Evolutionary conservation across 2,113 vertebrate species (phyloP).

Genomic region (Dicaeum eximium): DNA sequence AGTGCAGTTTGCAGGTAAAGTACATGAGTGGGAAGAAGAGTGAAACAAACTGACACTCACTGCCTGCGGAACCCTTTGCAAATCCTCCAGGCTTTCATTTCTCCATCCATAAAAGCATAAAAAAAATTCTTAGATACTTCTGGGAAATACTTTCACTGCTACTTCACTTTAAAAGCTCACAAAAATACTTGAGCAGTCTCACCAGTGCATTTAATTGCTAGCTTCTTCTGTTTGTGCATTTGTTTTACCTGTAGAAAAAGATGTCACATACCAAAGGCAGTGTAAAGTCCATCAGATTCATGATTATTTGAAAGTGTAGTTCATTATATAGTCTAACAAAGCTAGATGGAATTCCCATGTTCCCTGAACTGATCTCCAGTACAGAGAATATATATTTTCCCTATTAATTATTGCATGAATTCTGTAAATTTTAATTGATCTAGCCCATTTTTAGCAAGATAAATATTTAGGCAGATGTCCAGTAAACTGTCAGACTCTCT

Average conservation of each 20-base stretch:
- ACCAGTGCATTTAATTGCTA: neutral
- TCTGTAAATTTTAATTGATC: neutral
- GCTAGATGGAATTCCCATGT: neutral
- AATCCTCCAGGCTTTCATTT: neutral
- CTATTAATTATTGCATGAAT: neutral
- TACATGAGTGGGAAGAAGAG: neutral
- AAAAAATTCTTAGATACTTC: neutral
- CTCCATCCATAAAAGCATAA: neutral
- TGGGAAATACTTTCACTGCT: conserved; percentile 22
- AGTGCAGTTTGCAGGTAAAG: conserved; percentile 26
- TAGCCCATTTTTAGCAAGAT: neutral
- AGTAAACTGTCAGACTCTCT: neutral
- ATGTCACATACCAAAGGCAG: neutral
- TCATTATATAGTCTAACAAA: neutral
- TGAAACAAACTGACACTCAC: conserved; percentile 1
- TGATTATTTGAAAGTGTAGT: neutral
- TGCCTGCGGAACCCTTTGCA: neutral
- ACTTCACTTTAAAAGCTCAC: conserved; percentile 2
- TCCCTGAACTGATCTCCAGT: neutral
- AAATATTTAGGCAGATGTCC: conserved; percentile 9
- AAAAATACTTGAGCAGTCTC: neutral
- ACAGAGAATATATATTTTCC: neutral
- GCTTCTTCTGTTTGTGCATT: neutral
- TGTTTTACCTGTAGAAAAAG: neutral
- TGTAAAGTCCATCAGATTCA: neutral